A percentile compares a stretch with the other conserved stretches of the same genome.
Conservation (phyloP, 2,797 vertebrate genomes). For the Chanos chanos region DNA sequence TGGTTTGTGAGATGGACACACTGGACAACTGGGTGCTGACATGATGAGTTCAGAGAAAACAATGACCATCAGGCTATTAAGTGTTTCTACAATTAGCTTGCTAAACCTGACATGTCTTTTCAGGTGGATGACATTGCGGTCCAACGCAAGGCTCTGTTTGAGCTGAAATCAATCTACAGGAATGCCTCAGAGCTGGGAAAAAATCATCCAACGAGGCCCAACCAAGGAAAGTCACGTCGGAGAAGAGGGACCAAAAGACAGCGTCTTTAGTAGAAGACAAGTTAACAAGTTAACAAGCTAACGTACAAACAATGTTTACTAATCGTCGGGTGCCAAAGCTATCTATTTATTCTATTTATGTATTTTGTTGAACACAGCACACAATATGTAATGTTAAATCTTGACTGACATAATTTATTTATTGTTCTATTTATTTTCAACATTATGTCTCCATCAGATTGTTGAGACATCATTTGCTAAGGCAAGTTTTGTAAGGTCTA, state of each 20-base stretch:
- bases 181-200: slow-evolving; percentile 6
- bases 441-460: slow-evolving; percentile 5
- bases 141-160: slow-evolving; percentile 42
- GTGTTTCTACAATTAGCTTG: neutral
- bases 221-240: slow-evolving; percentile 32
- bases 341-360: slow-evolving; percentile 32
- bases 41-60: too few relatives aligned
- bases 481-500: slow-evolving; percentile 27
- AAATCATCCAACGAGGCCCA: neutral
- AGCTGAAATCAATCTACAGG: slow-evolving; percentile 36
- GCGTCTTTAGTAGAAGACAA: neutral
- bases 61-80: too few relatives aligned
- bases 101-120: neutral
- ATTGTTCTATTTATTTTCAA: slow-evolving; percentile 15
- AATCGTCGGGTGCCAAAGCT: too few relatives aligned
- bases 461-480: slow-evolving; percentile 16
- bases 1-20: neutral
- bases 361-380: neutral
- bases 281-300: neutral
- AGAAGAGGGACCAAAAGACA: slow-evolving; percentile 11
- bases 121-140: slow-evolving; percentile 34
- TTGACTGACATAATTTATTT: slow-evolving; percentile 40
- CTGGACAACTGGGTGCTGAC: too few relatives aligned
- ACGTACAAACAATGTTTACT: slow-evolving; percentile 1
- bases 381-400: neutral